phyloP scores from a whole-genome alignment of 2,888 invertebrate species.

The Syritta pipiens region DNA sequence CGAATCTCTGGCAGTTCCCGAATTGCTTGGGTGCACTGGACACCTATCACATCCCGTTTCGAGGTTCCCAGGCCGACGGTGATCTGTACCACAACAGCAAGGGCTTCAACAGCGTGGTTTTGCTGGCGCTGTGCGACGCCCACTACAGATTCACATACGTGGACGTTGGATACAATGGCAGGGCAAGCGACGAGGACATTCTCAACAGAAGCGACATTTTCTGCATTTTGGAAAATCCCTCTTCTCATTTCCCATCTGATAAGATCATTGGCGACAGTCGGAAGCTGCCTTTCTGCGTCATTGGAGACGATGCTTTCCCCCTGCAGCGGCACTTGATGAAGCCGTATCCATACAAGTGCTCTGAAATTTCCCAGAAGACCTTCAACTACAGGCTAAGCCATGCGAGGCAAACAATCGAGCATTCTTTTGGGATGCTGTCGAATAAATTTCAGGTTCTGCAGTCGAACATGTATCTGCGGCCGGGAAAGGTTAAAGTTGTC shows the following conservation, averaged over 20 bases:
- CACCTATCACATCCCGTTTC: constrained; percentile 51
- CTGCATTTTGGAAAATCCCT: constrained; percentile 14
- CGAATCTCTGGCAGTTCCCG: constrained; percentile 42
- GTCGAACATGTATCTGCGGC: constrained; percentile 1
- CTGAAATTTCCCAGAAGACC: neutral
- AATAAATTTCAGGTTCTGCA: constrained; percentile 7
- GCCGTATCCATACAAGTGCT: constrained; percentile 32
- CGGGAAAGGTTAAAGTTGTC: constrained; percentile 3
- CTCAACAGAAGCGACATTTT: constrained; percentile 36
- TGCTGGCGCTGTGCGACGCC: constrained; percentile 51
- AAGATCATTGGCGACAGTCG: constrained; percentile 41
- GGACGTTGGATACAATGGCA: constrained; percentile 58
- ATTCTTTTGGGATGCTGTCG: neutral
- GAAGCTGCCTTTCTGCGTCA: constrained; percentile 44
- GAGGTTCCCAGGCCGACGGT: constrained; percentile 31
- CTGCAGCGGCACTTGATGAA: constrained; percentile 55
- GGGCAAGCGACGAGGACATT: constrained; percentile 45
- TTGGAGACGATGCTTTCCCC: constrained; percentile 61
- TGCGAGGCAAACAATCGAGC: neutral
- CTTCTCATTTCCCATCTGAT: constrained; percentile 13
- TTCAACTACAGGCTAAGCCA: neutral
- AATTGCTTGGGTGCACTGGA: constrained; percentile 56
- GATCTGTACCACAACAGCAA: constrained; percentile 51
- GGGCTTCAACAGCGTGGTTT: constrained; percentile 43
- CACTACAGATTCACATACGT: constrained; percentile 48